Evolutionary conservation across 1,140 invertebrate species (phyloP).

Genomic region (Bombus confusus): DNA sequence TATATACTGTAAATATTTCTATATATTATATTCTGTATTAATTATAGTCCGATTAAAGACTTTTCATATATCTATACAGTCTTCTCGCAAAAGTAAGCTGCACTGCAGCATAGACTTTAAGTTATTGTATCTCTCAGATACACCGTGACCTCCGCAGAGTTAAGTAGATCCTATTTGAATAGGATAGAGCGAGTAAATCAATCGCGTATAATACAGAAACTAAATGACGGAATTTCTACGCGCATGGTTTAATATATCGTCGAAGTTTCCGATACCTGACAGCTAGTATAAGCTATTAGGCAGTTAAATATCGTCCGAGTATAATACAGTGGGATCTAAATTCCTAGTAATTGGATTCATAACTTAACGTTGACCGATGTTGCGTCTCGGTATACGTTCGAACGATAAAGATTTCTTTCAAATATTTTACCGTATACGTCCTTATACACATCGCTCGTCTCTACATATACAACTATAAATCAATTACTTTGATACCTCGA

Average conservation of each 20-base stretch:
- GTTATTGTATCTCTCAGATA: too few species aligned
- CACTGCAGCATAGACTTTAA: too few species aligned
- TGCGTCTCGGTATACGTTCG: background rate
- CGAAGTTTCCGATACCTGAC: background rate
- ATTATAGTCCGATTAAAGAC: too few species aligned
- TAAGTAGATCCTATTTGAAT: too few species aligned
- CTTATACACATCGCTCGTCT: background rate
- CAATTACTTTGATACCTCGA: background rate
- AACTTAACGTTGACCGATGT: background rate
- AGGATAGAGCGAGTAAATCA: background rate
- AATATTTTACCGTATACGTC: background rate
- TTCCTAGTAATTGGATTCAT: background rate
- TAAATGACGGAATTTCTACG: background rate
- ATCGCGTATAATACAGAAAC: background rate
- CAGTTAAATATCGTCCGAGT: background rate
- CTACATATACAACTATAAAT: background rate
- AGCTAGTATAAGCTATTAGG: constrained; percentile 3
- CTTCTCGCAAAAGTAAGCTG: too few species aligned
- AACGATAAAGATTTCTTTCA: background rate
- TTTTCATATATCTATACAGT: too few species aligned
- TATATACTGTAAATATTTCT: too few species aligned
- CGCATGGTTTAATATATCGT: background rate
- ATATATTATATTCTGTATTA: too few species aligned
- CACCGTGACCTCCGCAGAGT: background rate
- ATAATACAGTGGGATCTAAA: background rate